Conservation (phyloP, 2,888 invertebrate species). For the Dynastes hyllus region DNA sequence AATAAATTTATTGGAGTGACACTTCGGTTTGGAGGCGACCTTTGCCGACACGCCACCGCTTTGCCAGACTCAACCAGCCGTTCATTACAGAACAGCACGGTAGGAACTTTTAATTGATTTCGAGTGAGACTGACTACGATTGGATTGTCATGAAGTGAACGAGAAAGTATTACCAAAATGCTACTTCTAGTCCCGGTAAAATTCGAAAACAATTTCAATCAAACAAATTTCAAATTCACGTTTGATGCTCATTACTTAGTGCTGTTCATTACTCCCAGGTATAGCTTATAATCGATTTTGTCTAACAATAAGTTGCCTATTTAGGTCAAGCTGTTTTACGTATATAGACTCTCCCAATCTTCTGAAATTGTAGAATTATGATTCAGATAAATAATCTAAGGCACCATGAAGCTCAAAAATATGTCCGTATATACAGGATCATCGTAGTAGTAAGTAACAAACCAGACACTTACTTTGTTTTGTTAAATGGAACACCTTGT, state of each 20-base stretch:
- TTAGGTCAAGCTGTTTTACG: not conserved
- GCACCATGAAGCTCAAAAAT: no score
- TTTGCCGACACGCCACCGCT: slow-evolving; percentile 37
- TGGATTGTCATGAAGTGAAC: slow-evolving; percentile 35
- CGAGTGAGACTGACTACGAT: slow-evolving; percentile 33
- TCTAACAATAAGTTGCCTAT: not conserved
- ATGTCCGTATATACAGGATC: no score
- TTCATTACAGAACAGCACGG: slow-evolving; percentile 42
- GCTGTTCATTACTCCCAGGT: not conserved
- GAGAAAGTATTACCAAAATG: slow-evolving; percentile 28
- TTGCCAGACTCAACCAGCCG: slow-evolving; percentile 26
- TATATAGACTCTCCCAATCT: no score
- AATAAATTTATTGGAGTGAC: slow-evolving; percentile 48
- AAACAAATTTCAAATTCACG: slow-evolving; percentile 14
- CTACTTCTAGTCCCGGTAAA: slow-evolving; percentile 4
- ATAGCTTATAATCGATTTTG: not conserved
- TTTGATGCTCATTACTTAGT: not conserved
- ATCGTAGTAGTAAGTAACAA: no score
- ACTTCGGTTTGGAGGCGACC: slow-evolving; percentile 34
- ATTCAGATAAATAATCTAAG: no score
- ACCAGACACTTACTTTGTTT: no score
- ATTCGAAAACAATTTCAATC: slow-evolving; percentile 35
- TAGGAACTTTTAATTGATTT: slow-evolving; percentile 46
- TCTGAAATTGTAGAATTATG: no score
- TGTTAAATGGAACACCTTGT: no score